Evolutionary conservation across 2,113 vertebrate genomes (phyloP).

Genomic region (Tupaia tana): DNA sequence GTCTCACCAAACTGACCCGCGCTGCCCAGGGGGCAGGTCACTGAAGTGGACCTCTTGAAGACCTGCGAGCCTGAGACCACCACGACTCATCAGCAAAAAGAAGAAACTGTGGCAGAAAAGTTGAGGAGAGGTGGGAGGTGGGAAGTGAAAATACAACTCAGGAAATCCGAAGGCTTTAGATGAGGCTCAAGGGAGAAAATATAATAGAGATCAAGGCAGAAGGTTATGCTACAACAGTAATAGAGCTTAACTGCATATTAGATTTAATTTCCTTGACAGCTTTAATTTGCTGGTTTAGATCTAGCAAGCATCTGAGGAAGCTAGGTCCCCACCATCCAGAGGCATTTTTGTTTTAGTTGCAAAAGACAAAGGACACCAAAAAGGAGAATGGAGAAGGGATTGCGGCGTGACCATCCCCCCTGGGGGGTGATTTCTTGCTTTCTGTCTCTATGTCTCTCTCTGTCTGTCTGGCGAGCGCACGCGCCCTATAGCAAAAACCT

Average conservation of each 20-base stretch:
- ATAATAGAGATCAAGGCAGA: constrained; percentile 12
- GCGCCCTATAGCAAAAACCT: too few relatives aligned
- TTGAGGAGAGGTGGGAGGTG: neutral
- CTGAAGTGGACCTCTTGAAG: neutral
- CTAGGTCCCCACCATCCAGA: neutral
- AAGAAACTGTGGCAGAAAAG: constrained; percentile 13
- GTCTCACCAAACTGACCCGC: neutral
- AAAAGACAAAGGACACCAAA: neutral
- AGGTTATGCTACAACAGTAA: neutral
- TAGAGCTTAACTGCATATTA: neutral
- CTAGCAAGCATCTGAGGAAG: constrained; percentile 26
- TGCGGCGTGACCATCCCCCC: too few relatives aligned
- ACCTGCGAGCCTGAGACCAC: neutral
- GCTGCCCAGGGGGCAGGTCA: too few relatives aligned
- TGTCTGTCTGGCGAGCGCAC: too few relatives aligned
- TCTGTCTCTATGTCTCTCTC: too few relatives aligned
- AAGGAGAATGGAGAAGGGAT: too few relatives aligned
- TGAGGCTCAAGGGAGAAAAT: constrained; percentile 42
- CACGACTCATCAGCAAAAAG: neutral
- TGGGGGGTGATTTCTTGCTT: too few relatives aligned
- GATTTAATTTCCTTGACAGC: constrained; percentile 45
- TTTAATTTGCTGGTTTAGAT: constrained; percentile 61
- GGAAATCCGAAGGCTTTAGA: constrained; percentile 50
- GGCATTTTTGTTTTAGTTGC: neutral
- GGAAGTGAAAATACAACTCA: constrained; percentile 18